Evolutionary conservation across 2,888 invertebrate species (phyloP), one percentile per base, ranked within the genome.

Genomic region (Phytoseiulus persimilis): DNA sequence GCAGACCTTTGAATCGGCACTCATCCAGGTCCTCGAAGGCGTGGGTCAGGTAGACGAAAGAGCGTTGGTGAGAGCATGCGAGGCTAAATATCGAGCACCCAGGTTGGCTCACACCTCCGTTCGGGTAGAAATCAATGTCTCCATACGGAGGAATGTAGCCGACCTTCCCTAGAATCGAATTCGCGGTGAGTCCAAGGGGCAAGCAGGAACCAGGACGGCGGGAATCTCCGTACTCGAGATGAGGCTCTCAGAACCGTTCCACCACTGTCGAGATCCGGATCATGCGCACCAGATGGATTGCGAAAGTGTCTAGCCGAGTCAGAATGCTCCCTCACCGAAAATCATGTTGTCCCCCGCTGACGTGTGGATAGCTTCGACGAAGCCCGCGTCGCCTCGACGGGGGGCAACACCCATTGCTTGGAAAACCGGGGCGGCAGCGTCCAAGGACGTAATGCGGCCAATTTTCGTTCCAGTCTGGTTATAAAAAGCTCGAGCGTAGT

Each of bases 311-410:
- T n/a, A n/a, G n/a, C n/a, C n/a, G n/a, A n/a, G n/a, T n/a, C n/a
- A n/a, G n/a, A n/a, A n/a, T n/a, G n/a, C n/a, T n/a, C n/a, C n/a
- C 89, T 90, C 83, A 33, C 90, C 90, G 5, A 6, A 39, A 31
- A 90, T 39, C 23, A 89, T 83, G 32, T 89, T 89, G 18, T 89
- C 32, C n/a, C 92, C 92, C 31, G 90, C 90, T 90, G 92, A 92
- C 0, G 93, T 92, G 90, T 93, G 93, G 83, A 93, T 92, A 33
- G 92, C 92, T 90, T 93, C 93, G 3, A 93, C 93, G 91, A 92
- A 93, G 83, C 90, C 89, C 3, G 93, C 93, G 90, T 92, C 92
- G 9, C 83, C 83, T 32, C 45, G 32, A 6, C 33, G 87, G 9
- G 87, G 87, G 5, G 45, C 32, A n/a, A 87, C 31, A 11, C 23